A percentile compares a stretch with the other conserved stretches of the same genome.
Conservation (phyloP, 2,113 vertebrate genomes). For the Hippopotamus amphibius region DNA sequence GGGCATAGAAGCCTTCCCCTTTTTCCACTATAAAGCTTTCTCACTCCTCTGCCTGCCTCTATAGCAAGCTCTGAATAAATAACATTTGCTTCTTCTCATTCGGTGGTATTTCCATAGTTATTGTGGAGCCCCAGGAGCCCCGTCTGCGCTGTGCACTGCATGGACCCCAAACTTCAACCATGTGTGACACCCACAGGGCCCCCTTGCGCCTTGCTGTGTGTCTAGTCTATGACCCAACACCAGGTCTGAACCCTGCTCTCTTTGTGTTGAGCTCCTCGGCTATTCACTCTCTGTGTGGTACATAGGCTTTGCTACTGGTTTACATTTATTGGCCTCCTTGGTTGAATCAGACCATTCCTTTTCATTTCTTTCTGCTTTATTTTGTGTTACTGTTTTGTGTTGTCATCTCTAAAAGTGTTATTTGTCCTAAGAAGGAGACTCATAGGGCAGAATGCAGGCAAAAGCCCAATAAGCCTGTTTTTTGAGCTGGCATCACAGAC, state of each 20-base stretch:
- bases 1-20: neutral
- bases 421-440: neutral
- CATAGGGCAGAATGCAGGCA: neutral
- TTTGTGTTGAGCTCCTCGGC: neutral
- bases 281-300: neutral
- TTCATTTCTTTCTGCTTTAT: neutral
- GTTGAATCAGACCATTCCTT: neutral
- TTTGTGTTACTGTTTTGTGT: neutral
- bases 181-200: fast-evolving
- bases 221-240: neutral
- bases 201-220: neutral
- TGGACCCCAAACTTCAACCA: neutral
- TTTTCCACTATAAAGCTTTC: neutral
- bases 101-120: neutral
- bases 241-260: neutral
- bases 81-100: neutral
- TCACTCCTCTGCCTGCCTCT: neutral
- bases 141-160: no score
- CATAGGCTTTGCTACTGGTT: neutral
- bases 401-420: neutral
- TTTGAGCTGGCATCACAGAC: neutral
- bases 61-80: neutral
- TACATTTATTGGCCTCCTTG: neutral
- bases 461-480: neutral
- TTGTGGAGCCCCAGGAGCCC: neutral